Evolutionary conservation across 30 jellyfish, hydroid and myxozoan genomes (phyloP), one percentile per base, ranked within the genome.

Genomic region (Aurelia sp.): DNA sequence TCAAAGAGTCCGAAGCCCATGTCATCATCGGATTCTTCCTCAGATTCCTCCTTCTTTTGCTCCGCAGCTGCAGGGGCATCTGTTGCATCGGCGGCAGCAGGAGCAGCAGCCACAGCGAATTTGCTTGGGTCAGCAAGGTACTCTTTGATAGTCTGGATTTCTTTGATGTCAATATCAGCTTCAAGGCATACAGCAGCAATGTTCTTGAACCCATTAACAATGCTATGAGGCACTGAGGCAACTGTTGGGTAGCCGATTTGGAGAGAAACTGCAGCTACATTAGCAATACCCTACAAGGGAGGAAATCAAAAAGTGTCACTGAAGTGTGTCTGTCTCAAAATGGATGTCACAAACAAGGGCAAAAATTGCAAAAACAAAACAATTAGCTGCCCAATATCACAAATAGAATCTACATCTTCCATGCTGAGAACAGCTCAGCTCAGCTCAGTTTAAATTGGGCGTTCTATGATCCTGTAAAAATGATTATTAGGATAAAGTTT

Each of bases 161-260:
- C 92, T 69, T 86, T 86, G 89, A 93, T 93, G 30, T 88, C 97
- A 57, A 87, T 69, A 41, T 93, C 98, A 59, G 98, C 93, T 74
- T 93, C 98, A 65, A 93, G 87, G 74, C 98, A 93, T 38, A 93
- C 96, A 67, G 98, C 97, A 15, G 98, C 98, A 19, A 93, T 91
- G 38, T 93, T 93, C 93, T 88, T 93, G 96, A 93, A 93, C 11
- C 97, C 98, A 72, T 93, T 93, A 66, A 88, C 91, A 24, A 93
- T 72, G 62, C 97, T 88, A 85, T 93, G 98, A 30, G 98, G 98
- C 4, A 83, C 98, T n/a, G 98, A 93, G 13, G 97, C 98, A 83
- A 93, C 93, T 44, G 98, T 93, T 76, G 98, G 98, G 91, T 93
- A 93, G 27, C 98, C 98, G 88, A 93, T 88, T 33, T 89, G 94